Conservation (phyloP, 92 coral and sea anemone species). For the Zoanthus gigantus region DNA sequence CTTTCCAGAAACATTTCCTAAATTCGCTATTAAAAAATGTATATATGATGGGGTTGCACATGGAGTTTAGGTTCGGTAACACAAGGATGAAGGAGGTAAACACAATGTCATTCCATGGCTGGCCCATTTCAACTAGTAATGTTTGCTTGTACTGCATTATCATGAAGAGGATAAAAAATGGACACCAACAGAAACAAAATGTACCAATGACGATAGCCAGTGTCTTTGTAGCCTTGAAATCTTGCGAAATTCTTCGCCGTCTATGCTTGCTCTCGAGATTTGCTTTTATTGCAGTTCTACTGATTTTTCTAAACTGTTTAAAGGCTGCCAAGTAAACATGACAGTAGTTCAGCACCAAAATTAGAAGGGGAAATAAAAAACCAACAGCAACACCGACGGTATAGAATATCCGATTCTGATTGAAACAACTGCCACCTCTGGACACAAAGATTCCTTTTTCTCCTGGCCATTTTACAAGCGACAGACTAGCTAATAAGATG, state of each 20-base stretch:
- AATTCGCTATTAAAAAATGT: constrained; percentile 90
- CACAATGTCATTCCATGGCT: constrained; percentile 34
- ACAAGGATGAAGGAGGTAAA: constrained; percentile 54
- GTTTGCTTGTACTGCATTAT: constrained; percentile 61
- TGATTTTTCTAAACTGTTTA: constrained; percentile 86
- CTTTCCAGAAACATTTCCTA: constrained; percentile 85
- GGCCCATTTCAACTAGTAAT: constrained; percentile 15
- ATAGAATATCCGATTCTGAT: constrained; percentile 80
- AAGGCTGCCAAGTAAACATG: constrained; percentile 82
- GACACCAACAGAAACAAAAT: constrained; percentile 91
- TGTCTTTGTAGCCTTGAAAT: constrained; percentile 94
- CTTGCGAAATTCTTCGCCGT: constrained; percentile 47
- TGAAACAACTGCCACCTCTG: constrained; percentile 48
- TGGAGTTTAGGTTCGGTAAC: constrained; percentile 89
- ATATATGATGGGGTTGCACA: constrained; percentile 91
- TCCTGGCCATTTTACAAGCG: constrained; percentile 69
- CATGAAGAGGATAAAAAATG: constrained; percentile 87
- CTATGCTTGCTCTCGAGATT: not conserved
- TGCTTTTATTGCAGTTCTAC: constrained; percentile 46
- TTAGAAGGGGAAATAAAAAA: constrained; percentile 73
- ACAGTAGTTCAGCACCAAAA: constrained; percentile 79
- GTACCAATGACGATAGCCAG: constrained; percentile 86
- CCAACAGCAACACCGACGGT: constrained; percentile 90
- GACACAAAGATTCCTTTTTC: constrained; percentile 45
- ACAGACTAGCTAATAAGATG: constrained; percentile 67